Conservation (phyloP, 2,888 invertebrate species). For the Sthenelais limicola region DNA sequence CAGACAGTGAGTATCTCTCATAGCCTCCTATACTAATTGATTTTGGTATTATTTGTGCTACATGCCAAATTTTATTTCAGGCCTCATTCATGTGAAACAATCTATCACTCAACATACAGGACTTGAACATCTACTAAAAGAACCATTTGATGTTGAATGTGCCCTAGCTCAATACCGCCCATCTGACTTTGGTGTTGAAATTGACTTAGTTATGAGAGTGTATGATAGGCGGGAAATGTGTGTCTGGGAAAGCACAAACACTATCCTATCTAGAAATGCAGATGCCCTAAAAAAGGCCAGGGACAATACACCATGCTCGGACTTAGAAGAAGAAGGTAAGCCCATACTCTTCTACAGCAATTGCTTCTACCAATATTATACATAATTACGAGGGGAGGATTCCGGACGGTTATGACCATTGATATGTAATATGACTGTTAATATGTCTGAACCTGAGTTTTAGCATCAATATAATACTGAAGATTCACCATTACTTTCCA, state of each 20-base stretch:
- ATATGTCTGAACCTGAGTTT: no score
- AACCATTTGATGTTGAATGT: slow-evolving; percentile 48
- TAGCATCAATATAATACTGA: no score
- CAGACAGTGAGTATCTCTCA: not conserved
- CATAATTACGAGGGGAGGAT: no score
- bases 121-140: slow-evolving; percentile 51
- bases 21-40: not conserved
- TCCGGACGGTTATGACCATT: no score
- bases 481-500: no score
- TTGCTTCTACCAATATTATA: no score
- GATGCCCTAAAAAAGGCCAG: slow-evolving; percentile 8
- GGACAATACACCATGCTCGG: slow-evolving; percentile 11
- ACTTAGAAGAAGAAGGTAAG: slow-evolving; percentile 15
- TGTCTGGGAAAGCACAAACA: slow-evolving; percentile 56
- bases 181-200: slow-evolving; percentile 53
- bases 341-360: no score
- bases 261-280: slow-evolving; percentile 53
- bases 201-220: slow-evolving; percentile 51
- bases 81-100: slow-evolving; percentile 58
- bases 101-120: slow-evolving; percentile 51
- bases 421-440: no score
- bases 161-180: slow-evolving; percentile 51
- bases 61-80: slow-evolving; percentile 44
- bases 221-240: slow-evolving; percentile 46
- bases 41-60: not conserved